Percentiles rank a stretch among this genome's conserved stretches.
These are phyloP conservation scores for Leistus spinibarbis DNA, from an alignment of 2,888 invertebrate genomes.

Conservation along the genomic window DNA sequence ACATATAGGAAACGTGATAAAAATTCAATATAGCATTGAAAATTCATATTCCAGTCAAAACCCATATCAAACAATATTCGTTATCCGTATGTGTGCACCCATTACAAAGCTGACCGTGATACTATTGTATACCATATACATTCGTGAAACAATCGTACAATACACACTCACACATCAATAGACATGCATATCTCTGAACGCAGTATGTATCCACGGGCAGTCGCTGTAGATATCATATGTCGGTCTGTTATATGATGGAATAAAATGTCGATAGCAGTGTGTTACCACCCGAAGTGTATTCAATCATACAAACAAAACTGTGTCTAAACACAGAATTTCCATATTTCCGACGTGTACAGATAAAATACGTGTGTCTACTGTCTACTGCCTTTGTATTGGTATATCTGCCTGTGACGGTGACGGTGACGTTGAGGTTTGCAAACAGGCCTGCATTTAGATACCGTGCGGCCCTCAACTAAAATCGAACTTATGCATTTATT, in stretches of 20 bases:
- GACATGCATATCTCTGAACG: neutral
- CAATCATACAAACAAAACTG: constrained; percentile 32
- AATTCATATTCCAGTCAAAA: constrained; percentile 20
- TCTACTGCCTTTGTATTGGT: neutral
- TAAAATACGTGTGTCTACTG: neutral
- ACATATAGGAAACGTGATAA: constrained; percentile 29
- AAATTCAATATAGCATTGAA: constrained; percentile 22
- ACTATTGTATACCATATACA: constrained; percentile 12
- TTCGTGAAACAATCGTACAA: neutral
- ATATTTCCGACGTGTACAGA: constrained; percentile 27
- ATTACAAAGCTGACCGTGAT: constrained; percentile 24
- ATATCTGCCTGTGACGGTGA: neutral
- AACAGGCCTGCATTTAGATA: neutral
- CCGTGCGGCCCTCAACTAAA: neutral
- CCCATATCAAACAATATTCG: constrained; percentile 13
- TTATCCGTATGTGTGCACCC: constrained; percentile 10
- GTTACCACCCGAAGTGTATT: constrained; percentile 24
- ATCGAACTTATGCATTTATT: too few relatives aligned
- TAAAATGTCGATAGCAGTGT: constrained; percentile 28
- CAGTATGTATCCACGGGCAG: too few relatives aligned
- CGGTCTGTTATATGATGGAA: too few relatives aligned
- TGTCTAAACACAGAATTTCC: constrained; percentile 32
- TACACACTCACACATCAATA: neutral
- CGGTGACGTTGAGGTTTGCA: neutral
- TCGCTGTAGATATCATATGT: constrained; percentile 12